Evolutionary conservation across 1,140 invertebrate genomes (phyloP), one percentile per base, ranked within the genome.

Genomic region (Drosophila elegans): DNA sequence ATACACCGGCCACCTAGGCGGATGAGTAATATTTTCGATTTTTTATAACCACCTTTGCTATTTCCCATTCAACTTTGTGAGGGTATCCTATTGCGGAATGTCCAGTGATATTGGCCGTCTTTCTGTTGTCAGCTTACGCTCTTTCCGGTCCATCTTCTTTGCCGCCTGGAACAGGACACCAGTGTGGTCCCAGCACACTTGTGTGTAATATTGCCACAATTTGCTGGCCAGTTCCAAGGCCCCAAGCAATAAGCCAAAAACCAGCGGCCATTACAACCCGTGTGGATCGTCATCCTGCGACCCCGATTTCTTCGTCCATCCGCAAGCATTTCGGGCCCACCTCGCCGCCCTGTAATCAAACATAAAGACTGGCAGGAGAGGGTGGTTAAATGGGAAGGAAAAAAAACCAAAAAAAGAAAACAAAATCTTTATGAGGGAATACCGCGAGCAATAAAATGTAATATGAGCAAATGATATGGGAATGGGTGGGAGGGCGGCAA

Each of bases 371-470:
- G 52, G 34, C 3, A 11, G 12, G n/a, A 29, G 27, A n/a, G 9
- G n/a, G 5, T 13, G 39, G 29, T 21, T 21, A 21, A 21, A 39
- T 32, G 46, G 45, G 16, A 34, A 25, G 48, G 7, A 6, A 32
- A 32, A 32, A 5, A 32, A 32, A 32, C 6, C 5, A 32, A 6
- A 1, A 32, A 32, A 32, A 32, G 7, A 32, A 10, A 25, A 0
- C 44, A 49, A 46, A 75, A 75, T 75, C 52, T 64, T 75, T 74
- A 74, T 75, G 61, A 56, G 32, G n/a, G 41, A 75, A 85, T 78
- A 69, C 81, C 64, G 55, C 62, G 68, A 55, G 82, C 81, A 81
- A 85, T 81, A 86, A 86, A 86, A 81, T 78, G 63, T 86, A 85
- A 85, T 85, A 86, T 81, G 68, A 56, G 49, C 55, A 52, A 61